These are phyloP conservation scores for Xiphophorus maculatus DNA, from an alignment of 2,113 vertebrate genomes.

Conservation along the genomic window DNA sequence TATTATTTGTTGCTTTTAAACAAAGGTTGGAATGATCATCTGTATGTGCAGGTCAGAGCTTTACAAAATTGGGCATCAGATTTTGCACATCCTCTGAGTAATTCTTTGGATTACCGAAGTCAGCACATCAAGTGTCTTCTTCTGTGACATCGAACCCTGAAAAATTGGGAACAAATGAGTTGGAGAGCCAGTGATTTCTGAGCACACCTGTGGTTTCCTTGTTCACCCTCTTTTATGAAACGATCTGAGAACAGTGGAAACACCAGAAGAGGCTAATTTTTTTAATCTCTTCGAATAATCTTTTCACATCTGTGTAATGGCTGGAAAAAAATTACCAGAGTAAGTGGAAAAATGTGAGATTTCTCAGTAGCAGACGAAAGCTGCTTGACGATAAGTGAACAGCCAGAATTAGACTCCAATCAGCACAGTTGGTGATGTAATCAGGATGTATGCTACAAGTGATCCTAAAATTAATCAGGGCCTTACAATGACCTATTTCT, in stretches of 20 bases:
- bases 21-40: background rate
- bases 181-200: background rate
- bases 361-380: background rate
- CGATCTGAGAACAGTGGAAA: background rate
- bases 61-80: background rate
- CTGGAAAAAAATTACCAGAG: background rate
- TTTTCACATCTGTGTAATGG: background rate
- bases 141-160: no score
- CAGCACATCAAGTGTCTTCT: no score
- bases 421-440: background rate
- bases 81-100: background rate
- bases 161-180: no score
- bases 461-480: background rate
- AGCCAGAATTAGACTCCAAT: background rate
- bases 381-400: background rate
- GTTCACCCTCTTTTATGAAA: background rate
- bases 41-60: no score
- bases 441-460: background rate
- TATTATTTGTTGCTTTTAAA: background rate
- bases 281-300: background rate
- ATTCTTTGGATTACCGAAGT: background rate
- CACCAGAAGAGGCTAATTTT: background rate
- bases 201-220: background rate
- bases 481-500: background rate
- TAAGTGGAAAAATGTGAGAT: background rate